These are phyloP conservation scores for Drosophila cognata DNA, from an alignment of 2,888 invertebrate genomes.

Conservation along the genomic window DNA sequence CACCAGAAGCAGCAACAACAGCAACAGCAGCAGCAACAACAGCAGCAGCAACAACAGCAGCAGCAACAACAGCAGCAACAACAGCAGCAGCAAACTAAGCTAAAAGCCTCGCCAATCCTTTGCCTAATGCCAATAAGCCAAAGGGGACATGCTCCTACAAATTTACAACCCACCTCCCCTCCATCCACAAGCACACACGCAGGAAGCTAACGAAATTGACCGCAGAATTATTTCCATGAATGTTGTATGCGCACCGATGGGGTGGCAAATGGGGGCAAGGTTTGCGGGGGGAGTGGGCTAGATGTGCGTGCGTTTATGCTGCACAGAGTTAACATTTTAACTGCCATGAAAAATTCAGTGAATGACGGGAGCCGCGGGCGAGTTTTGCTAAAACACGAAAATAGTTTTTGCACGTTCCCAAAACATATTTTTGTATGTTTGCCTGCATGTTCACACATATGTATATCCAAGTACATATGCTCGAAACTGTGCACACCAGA, in stretches of 20 bases:
- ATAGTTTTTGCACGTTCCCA: constrained; percentile 69
- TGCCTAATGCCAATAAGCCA: constrained; percentile 71
- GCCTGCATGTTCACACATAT: neutral
- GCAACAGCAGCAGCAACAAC: constrained; percentile 11
- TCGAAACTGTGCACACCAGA: constrained; percentile 3
- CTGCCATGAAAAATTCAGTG: constrained; percentile 80
- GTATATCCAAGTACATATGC: constrained; percentile 17
- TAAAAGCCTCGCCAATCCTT: constrained; percentile 53
- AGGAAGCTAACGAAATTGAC: constrained; percentile 69
- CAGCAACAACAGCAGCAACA: constrained; percentile 21
- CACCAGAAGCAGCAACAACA: constrained; percentile 13
- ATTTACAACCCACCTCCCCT: neutral
- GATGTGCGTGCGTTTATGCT: constrained; percentile 67
- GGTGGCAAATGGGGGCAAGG: neutral
- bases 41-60: constrained; percentile 5
- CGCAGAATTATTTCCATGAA: constrained; percentile 74
- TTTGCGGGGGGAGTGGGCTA: neutral
- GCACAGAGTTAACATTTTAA: constrained; percentile 80
- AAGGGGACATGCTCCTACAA: constrained; percentile 8
- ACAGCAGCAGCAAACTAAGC: constrained; percentile 16
- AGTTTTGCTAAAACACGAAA: constrained; percentile 59
- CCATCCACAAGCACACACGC: neutral
- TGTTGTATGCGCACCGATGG: constrained; percentile 58
- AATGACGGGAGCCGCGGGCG: constrained; percentile 4
- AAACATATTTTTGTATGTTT: constrained; percentile 15